These are phyloP conservation scores for Phengaris arion DNA, from an alignment of 2,888 invertebrate species.

Conservation along the genomic window DNA sequence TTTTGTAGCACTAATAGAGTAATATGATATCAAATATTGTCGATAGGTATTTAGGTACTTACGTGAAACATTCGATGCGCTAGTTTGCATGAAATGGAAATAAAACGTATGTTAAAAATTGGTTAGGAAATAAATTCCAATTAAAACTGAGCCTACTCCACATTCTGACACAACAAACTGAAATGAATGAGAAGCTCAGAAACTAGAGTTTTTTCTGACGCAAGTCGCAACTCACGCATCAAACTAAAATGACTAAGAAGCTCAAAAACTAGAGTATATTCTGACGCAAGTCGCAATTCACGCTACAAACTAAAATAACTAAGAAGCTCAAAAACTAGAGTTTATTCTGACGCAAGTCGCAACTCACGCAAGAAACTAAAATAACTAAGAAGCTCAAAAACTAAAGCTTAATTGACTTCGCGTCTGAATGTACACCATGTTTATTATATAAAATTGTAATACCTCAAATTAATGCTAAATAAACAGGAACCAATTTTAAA, in stretches of 20 bases:
- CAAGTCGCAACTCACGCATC: too few species aligned
- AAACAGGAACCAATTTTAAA: background rate
- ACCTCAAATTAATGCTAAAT: background rate
- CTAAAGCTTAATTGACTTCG: background rate
- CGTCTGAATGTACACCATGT: background rate
- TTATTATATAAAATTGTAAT: slow-evolving; percentile 1
- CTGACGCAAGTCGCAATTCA: too few species aligned
- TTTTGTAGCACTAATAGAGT: background rate
- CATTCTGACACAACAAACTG: background rate
- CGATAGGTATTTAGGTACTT: background rate
- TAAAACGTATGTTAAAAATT: background rate
- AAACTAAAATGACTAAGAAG: too few species aligned
- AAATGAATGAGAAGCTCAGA: too few species aligned
- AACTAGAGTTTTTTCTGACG: too few species aligned
- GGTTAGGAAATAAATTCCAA: background rate
- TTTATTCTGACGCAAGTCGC: background rate
- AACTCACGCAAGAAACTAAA: background rate
- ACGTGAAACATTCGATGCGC: background rate
- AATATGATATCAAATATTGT: background rate
- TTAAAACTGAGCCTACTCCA: background rate
- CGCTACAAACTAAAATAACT: background rate
- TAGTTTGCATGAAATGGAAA: slow-evolving; percentile 22
- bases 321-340: too few species aligned
- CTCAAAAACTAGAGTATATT: too few species aligned
- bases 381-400: background rate